Percentiles rank a stretch among this genome's conserved stretches.
Evolutionary conservation across 1,140 invertebrate genomes (phyloP).

Genomic region (Drosophila tropicalis): DNA sequence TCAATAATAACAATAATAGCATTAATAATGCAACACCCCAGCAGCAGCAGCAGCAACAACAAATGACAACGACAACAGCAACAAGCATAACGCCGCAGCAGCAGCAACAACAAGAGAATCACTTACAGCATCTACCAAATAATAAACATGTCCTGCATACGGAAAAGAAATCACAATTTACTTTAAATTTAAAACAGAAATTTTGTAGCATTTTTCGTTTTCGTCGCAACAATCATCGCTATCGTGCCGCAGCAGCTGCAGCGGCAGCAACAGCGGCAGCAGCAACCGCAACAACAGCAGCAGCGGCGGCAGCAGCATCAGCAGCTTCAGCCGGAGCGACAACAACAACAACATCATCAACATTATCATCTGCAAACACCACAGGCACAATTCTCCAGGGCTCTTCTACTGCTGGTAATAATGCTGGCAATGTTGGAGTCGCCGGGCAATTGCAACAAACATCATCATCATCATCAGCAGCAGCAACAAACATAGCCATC

Average conservation of each 20-base stretch:
- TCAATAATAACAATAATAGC: constrained; percentile 76
- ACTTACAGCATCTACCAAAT: constrained; percentile 45
- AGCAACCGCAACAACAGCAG: constrained; percentile 19
- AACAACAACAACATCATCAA: background rate
- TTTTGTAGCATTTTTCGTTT: constrained; percentile 92
- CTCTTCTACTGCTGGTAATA: background rate
- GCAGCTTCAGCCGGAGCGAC: constrained; percentile 7
- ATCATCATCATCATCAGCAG: background rate
- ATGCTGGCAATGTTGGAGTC: background rate
- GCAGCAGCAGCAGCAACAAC: constrained; percentile 29
- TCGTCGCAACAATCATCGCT: constrained; percentile 84
- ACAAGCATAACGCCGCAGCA: constrained; percentile 22
- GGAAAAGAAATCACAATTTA: constrained; percentile 82
- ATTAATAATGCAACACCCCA: constrained; percentile 3
- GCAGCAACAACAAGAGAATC: constrained; percentile 27
- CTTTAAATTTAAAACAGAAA: constrained; percentile 91
- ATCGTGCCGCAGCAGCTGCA: constrained; percentile 30
- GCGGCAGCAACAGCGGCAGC: constrained; percentile 18
- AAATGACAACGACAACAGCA: constrained; percentile 26
- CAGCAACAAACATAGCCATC: constrained; percentile 27
- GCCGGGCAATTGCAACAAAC: constrained; percentile 6
- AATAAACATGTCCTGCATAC: constrained; percentile 83
- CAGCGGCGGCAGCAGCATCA: constrained; percentile 23
- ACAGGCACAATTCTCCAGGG: background rate
- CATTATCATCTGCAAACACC: background rate